These are phyloP conservation scores for Albula glossodonta DNA, from an alignment of 2,113 vertebrate genomes.

Conservation along the genomic window DNA sequence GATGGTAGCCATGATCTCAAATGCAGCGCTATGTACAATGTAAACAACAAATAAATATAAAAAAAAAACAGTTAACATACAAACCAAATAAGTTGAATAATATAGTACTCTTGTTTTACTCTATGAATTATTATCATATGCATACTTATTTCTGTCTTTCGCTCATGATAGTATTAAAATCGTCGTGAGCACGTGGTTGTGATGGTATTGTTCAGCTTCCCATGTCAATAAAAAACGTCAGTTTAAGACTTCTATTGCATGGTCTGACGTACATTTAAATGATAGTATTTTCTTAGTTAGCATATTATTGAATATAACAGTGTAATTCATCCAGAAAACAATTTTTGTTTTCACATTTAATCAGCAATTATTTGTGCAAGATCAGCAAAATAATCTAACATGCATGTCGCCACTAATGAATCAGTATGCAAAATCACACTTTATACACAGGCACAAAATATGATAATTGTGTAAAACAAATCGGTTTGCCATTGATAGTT, in stretches of 20 bases:
- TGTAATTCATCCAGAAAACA: background rate
- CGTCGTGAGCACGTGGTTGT: constrained; percentile 72
- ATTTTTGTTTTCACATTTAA: background rate
- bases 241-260: constrained; percentile 36
- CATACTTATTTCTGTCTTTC: constrained; percentile 1
- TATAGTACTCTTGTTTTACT: background rate
- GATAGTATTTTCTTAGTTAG: background rate
- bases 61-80: constrained; percentile 8
- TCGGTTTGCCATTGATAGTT: background rate
- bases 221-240: constrained; percentile 51
- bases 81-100: background rate
- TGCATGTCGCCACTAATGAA: background rate
- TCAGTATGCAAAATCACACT: background rate
- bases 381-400: constrained; percentile 4
- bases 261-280: background rate
- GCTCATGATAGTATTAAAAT: constrained; percentile 52
- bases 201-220: constrained; percentile 69
- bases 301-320: background rate
- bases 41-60: background rate
- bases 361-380: background rate
- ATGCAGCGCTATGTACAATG: background rate
- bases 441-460: background rate
- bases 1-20: background rate
- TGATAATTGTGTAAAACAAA: background rate
- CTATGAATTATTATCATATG: background rate